Percentiles rank a stretch among this genome's conserved stretches.
phyloP scores from a whole-genome alignment of 2,888 invertebrate genomes.

The Dolichopus griseipennis region DNA sequence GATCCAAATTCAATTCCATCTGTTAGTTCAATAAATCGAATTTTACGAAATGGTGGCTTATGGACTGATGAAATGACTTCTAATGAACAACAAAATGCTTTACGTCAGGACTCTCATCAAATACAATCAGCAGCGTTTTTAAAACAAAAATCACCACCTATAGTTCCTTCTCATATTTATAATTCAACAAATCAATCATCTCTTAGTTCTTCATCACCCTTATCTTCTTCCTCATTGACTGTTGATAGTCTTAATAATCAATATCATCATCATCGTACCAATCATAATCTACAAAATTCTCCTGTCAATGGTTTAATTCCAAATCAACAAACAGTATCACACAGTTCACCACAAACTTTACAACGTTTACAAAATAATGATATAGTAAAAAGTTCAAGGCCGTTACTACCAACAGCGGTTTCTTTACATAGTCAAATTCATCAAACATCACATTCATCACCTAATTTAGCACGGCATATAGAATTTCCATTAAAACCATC shows the following conservation, averaged over 20 bases:
- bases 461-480: not conserved
- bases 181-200: not conserved
- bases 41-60: slow-evolving; percentile 77
- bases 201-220: not conserved
- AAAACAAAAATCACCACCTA: slow-evolving; percentile 24
- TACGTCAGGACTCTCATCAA: slow-evolving; percentile 28
- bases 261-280: slow-evolving; percentile 6
- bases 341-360: not conserved
- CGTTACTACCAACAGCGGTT: slow-evolving; percentile 13
- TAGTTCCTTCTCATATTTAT: slow-evolving; percentile 13
- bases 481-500: slow-evolving; percentile 36
- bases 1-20: slow-evolving; percentile 87
- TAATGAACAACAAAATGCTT: slow-evolving; percentile 38
- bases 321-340: not conserved
- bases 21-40: slow-evolving; percentile 89
- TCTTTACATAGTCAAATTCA: slow-evolving; percentile 9
- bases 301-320: not conserved
- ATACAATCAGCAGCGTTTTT: slow-evolving; percentile 38
- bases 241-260: slow-evolving; percentile 12
- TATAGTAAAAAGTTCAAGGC: slow-evolving; percentile 17
- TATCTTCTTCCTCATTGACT: slow-evolving; percentile 7
- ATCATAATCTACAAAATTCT: not conserved
- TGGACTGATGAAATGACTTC: slow-evolving; percentile 59
- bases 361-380: slow-evolving; percentile 7
- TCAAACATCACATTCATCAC: not conserved